Evolutionary conservation across 2,113 vertebrate species (phyloP).

Genomic region (Pseudorectes ferrugineus): DNA sequence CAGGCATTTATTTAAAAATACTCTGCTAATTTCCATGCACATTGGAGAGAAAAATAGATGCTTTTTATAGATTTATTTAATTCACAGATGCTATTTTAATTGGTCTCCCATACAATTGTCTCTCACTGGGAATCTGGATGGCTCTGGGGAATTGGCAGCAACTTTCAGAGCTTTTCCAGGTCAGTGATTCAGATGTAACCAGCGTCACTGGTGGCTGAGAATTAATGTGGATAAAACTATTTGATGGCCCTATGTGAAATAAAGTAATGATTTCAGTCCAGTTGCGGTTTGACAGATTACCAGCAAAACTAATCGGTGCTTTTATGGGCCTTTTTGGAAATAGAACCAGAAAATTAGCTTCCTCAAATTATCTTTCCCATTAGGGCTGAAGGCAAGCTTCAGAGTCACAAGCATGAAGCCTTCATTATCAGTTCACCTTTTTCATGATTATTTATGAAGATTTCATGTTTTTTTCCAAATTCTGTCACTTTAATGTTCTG

Average conservation of each 20-base stretch:
- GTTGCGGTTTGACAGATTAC: background rate
- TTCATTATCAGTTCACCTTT: background rate
- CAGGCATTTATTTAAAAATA: background rate
- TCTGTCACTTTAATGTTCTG: background rate
- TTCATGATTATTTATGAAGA: background rate
- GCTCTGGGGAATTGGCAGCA: constrained; percentile 22
- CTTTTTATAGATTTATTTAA: constrained; percentile 44
- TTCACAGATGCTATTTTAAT: constrained; percentile 52
- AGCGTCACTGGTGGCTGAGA: background rate
- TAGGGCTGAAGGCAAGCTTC: background rate
- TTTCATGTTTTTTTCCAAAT: background rate
- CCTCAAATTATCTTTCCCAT: background rate
- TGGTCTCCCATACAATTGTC: background rate
- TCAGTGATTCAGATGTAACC: background rate
- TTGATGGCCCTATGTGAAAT: background rate
- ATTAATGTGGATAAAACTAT: background rate
- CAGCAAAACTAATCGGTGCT: background rate
- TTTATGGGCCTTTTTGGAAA: background rate
- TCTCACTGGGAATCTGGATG: constrained; percentile 5
- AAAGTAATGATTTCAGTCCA: background rate
- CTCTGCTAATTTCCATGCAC: background rate
- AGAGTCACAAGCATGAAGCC: background rate
- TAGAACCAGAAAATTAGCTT: background rate
- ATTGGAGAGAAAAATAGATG: background rate
- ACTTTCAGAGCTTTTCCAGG: constrained; percentile 46